Evolutionary conservation across 2,888 invertebrate species (phyloP).

Genomic region (Drosophila mayaguana): DNA sequence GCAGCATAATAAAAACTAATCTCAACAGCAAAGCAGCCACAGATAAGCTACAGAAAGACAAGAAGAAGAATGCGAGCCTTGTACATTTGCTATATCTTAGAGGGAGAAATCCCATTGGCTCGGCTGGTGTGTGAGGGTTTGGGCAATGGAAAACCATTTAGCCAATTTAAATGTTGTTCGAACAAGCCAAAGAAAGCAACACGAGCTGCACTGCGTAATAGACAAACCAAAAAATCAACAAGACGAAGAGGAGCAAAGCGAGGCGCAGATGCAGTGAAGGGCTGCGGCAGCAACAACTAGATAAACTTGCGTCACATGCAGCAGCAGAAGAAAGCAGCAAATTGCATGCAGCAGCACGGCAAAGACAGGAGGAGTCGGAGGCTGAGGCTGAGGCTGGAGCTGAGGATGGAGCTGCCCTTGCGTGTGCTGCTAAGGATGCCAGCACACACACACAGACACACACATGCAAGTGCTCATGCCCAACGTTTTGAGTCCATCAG

Average conservation of each 20-base stretch:
- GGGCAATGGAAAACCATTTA: constrained; percentile 66
- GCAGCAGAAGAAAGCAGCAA: constrained; percentile 44
- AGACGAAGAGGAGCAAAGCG: not conserved
- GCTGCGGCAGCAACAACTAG: constrained; percentile 9
- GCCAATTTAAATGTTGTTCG: constrained; percentile 75
- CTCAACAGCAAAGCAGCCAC: constrained; percentile 23
- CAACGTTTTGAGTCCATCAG: constrained; percentile 56
- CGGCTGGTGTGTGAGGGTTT: not conserved
- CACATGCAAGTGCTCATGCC: constrained; percentile 14
- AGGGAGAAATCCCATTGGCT: not conserved
- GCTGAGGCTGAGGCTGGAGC: too few species aligned
- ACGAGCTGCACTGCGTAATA: constrained; percentile 39
- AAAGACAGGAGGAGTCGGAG: constrained; percentile 33
- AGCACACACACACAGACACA: constrained; percentile 3
- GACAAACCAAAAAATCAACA: constrained; percentile 65
- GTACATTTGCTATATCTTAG: constrained; percentile 14
- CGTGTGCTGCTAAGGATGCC: constrained; percentile 27
- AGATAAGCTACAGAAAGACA: constrained; percentile 15
- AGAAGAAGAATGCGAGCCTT: not conserved
- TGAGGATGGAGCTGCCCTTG: constrained; percentile 26
- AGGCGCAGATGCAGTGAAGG: not conserved
- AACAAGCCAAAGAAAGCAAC: constrained; percentile 51
- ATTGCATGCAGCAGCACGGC: constrained; percentile 60
- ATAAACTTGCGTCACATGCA: constrained; percentile 47
- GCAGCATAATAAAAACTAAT: constrained; percentile 39